phyloP scores from a whole-genome alignment of 2,888 invertebrate genomes.

The Dicroscelio sp. region DNA sequence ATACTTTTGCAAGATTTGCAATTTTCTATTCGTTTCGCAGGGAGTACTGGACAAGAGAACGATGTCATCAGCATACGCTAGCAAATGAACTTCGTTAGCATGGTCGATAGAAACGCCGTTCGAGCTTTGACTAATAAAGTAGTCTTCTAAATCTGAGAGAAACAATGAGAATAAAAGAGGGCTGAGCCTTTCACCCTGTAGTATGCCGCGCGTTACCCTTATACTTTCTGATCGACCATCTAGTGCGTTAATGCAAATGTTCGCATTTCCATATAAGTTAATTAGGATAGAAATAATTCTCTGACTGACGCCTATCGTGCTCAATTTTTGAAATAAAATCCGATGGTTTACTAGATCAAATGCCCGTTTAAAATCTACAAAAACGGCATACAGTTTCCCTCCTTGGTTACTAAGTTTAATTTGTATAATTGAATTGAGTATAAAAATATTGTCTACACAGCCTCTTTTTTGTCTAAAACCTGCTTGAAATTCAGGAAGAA shows the following conservation, averaged over 20 bases:
- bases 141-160: slow-evolving; percentile 23
- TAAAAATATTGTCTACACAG: slow-evolving; percentile 43
- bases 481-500: slow-evolving; percentile 35
- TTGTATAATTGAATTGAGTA: slow-evolving; percentile 39
- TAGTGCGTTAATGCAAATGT: not conserved
- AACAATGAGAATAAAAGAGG: slow-evolving; percentile 17
- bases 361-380: slow-evolving; percentile 37
- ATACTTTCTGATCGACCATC: not conserved
- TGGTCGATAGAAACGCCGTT: not conserved
- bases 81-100: not conserved
- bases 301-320: not conserved
- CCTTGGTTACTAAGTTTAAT: not conserved
- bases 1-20: not conserved
- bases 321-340: slow-evolving; percentile 29
- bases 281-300: slow-evolving; percentile 4
- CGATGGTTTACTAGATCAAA: slow-evolving; percentile 29
- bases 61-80: not conserved
- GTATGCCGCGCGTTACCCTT: not conserved
- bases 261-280: slow-evolving; percentile 17
- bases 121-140: not conserved
- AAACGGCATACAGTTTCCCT: slow-evolving; percentile 29
- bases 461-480: slow-evolving; percentile 16
- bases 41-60: not conserved
- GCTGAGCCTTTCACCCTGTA: slow-evolving; percentile 32
- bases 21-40: not conserved